Percentiles rank a stretch among this genome's conserved stretches.
Conservation (phyloP, 2,888 invertebrate species). For the Homarus gammarus region DNA sequence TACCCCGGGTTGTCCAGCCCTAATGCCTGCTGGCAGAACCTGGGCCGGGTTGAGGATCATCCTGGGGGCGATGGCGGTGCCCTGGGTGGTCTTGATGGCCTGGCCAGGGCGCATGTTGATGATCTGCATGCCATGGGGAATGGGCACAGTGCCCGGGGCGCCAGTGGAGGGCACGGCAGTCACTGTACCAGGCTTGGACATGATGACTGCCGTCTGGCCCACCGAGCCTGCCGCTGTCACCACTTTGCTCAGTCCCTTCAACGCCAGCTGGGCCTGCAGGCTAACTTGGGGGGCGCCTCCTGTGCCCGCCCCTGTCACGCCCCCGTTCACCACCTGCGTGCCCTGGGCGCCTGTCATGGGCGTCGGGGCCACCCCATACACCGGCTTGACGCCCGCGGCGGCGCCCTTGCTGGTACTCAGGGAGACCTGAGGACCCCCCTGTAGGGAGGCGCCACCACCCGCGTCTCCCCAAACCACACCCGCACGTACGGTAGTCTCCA, state of each 20-base stretch:
- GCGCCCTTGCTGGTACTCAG: conserved; percentile 38
- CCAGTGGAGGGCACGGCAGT: conserved; percentile 67
- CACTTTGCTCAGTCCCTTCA: conserved; percentile 60
- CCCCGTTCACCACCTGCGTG: conserved; percentile 69
- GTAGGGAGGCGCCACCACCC: conserved; percentile 48
- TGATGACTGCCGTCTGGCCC: conserved; percentile 68
- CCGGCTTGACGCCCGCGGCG: conserved; percentile 54
- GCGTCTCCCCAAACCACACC: not conserved
- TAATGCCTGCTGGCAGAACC: conserved; percentile 82
- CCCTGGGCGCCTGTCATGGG: conserved; percentile 73
- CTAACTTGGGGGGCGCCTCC: conserved; percentile 48
- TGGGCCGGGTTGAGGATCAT: conserved; percentile 74
- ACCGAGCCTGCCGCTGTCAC: conserved; percentile 41
- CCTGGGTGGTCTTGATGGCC: conserved; percentile 63
- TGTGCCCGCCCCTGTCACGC: conserved; percentile 55
- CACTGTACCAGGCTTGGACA: conserved; percentile 75
- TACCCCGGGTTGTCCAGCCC: conserved; percentile 90
- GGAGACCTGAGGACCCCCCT: conserved; percentile 36
- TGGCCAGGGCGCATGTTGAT: conserved; percentile 72
- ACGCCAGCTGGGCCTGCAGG: conserved; percentile 55
- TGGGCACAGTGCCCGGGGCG: conserved; percentile 64
- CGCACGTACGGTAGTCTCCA: conserved; percentile 29
- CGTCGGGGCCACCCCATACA: conserved; percentile 68
- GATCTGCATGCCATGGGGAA: conserved; percentile 74
- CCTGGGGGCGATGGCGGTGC: conserved; percentile 71